These are phyloP conservation scores for Ellobius talpinus DNA, from an alignment of 2,113 vertebrate genomes.

Conservation along the genomic window DNA sequence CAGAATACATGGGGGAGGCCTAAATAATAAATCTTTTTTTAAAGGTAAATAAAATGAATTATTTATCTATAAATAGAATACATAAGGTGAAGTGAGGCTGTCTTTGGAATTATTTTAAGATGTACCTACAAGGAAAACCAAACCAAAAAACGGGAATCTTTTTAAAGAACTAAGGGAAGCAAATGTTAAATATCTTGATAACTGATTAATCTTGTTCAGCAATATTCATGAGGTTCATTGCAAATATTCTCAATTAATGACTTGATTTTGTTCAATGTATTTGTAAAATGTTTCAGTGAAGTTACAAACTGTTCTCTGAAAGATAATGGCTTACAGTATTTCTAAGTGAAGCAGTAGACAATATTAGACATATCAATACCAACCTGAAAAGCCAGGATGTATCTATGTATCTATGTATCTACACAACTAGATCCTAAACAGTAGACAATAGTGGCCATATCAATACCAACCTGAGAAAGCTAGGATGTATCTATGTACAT, in stretches of 20 bases:
- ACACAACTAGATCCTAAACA: neutral
- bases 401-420: too few species aligned
- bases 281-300: neutral
- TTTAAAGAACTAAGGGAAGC: neutral
- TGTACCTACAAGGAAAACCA: neutral
- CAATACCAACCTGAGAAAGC: neutral
- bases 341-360: slow-evolving; percentile 20
- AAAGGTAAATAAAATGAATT: neutral
- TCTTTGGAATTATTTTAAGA: neutral
- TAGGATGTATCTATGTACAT: neutral
- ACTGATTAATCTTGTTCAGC: neutral
- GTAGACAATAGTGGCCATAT: neutral
- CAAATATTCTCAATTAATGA: neutral
- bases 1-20: neutral
- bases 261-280: neutral
- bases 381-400: neutral
- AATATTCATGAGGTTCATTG: neutral
- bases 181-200: neutral
- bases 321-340: neutral
- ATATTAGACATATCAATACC: neutral
- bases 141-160: neutral
- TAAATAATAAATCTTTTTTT: neutral
- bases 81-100: neutral
- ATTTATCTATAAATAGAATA: neutral
- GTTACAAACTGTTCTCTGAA: slow-evolving; percentile 3